Percentiles rank a stretch among this genome's conserved stretches.
These are phyloP conservation scores for Hucho hucho DNA, from an alignment of 2,113 vertebrate species.

Conservation along the genomic window DNA sequence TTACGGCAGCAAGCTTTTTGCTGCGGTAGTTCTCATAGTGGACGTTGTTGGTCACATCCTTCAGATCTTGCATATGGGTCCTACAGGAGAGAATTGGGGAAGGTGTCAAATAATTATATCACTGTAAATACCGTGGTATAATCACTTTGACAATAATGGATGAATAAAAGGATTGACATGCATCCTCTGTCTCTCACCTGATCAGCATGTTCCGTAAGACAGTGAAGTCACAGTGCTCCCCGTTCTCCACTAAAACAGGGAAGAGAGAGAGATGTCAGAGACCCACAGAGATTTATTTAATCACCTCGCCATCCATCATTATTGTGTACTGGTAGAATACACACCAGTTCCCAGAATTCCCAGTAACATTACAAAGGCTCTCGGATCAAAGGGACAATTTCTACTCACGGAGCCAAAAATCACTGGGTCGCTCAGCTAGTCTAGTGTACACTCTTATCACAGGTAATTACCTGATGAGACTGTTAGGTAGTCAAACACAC, in stretches of 20 bases:
- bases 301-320: not conserved
- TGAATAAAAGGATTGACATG: not conserved
- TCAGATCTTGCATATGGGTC: constrained; percentile 82
- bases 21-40: constrained; percentile 82
- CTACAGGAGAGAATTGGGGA: constrained; percentile 39
- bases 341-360: too few species aligned
- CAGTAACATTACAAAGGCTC: not conserved
- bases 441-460: not conserved
- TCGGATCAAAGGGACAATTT: not conserved
- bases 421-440: not conserved
- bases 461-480: not conserved
- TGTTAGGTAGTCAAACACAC: not conserved
- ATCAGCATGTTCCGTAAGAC: constrained; percentile 82
- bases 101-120: too few species aligned
- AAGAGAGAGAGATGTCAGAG: constrained; percentile 19
- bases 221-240: constrained; percentile 82
- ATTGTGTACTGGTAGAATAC: not conserved
- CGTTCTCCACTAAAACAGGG: constrained; percentile 78
- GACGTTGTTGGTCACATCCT: constrained; percentile 82
- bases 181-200: constrained; percentile 58
- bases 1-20: constrained; percentile 79
- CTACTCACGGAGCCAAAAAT: not conserved
- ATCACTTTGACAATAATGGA: too few species aligned
- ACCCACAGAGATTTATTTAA: not conserved
- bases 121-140: not conserved